Conservation (phyloP, 2,888 invertebrate species). For the Melangyna quadrimaculata region DNA sequence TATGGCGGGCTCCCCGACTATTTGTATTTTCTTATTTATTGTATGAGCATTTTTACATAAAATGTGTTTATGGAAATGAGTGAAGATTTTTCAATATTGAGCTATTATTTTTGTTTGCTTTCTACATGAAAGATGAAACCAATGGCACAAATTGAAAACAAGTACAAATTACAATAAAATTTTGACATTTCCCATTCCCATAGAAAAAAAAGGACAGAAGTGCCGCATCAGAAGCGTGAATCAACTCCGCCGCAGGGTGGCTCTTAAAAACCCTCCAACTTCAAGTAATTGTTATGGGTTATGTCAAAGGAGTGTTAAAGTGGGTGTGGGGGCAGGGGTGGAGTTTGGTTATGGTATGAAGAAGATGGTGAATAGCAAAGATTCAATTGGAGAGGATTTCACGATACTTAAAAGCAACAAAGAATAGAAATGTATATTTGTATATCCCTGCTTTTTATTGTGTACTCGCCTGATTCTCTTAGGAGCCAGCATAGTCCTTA, state of each 20-base stretch:
- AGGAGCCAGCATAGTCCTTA: background rate
- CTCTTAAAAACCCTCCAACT: background rate
- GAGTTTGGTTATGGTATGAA: background rate
- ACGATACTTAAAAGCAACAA: slow-evolving; percentile 2
- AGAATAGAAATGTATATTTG: slow-evolving; percentile 11
- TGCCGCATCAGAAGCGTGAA: background rate
- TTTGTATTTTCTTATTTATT: too few species aligned
- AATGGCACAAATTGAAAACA: too few species aligned
- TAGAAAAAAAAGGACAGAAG: background rate
- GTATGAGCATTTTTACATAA: too few species aligned
- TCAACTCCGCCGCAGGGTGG: background rate
- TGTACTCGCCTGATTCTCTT: slow-evolving; percentile 6
- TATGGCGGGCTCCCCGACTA: too few species aligned
- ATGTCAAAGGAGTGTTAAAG: background rate
- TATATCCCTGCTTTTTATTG: slow-evolving; percentile 18
- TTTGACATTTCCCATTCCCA: too few species aligned
- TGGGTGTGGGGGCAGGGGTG: background rate
- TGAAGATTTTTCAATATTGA: too few species aligned
- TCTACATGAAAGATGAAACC: too few species aligned
- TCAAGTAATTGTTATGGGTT: slow-evolving; percentile 10
- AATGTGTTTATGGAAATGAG: too few species aligned
- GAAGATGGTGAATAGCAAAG: background rate
- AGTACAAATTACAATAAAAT: too few species aligned
- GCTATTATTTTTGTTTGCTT: too few species aligned
- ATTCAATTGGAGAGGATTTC: slow-evolving; percentile 27